Evolutionary conservation across 2,888 invertebrate genomes (phyloP).

Genomic region (Mallateleia sp.): DNA sequence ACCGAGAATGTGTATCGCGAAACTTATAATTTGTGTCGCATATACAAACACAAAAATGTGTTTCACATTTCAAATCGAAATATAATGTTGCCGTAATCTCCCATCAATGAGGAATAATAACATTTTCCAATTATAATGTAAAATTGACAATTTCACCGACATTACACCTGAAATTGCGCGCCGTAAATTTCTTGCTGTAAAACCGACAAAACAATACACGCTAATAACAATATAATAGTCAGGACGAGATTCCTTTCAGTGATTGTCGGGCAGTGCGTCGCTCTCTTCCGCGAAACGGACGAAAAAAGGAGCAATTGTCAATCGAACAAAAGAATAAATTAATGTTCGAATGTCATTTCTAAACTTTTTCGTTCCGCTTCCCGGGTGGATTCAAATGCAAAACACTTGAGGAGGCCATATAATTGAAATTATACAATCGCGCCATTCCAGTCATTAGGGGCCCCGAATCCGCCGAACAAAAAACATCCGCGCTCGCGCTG

Average conservation of each 20-base stretch:
- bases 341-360: conserved; percentile 57
- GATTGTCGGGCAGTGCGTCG: conserved; percentile 22
- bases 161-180: no score
- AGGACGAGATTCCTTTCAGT: conserved; percentile 16
- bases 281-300: conserved; percentile 3
- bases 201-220: background rate
- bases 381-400: conserved; percentile 51
- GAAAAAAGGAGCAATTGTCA: conserved; percentile 29
- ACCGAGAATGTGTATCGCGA: no score
- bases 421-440: conserved; percentile 37
- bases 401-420: conserved; percentile 39
- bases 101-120: no score
- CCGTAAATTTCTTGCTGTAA: no score
- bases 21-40: no score
- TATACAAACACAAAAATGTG: no score
- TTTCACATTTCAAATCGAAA: no score
- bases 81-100: no score
- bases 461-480: conserved; percentile 32
- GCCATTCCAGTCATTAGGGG: conserved; percentile 37
- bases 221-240: background rate
- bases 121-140: no score
- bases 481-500: conserved; percentile 26
- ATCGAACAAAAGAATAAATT: conserved; percentile 62
- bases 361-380: conserved; percentile 53
- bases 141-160: no score